Percentiles rank a stretch among this genome's conserved stretches.
Evolutionary conservation across 2,797 vertebrate species (phyloP).

Genomic region (Falco rusticolus): DNA sequence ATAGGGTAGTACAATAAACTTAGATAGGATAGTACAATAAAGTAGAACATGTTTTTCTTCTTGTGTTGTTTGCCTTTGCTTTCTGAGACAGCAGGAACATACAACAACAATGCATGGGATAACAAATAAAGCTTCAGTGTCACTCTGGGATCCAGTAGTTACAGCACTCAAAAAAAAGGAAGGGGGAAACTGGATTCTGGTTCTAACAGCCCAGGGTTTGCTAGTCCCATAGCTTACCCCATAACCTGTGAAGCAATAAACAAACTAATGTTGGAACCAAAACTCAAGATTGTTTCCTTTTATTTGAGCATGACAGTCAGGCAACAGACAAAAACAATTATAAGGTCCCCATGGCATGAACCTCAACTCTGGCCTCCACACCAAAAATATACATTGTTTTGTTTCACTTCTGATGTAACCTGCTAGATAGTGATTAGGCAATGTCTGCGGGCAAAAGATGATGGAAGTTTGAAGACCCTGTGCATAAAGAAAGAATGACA

Average conservation of each 20-base stretch:
- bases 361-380: not conserved
- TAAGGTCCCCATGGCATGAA: not conserved
- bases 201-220: not conserved
- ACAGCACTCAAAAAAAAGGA: not conserved
- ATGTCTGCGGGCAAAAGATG: not conserved
- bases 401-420: not conserved
- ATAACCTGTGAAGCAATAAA: not conserved
- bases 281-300: not conserved
- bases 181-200: not conserved
- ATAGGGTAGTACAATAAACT: not conserved
- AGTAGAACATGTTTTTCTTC: not conserved
- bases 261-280: not conserved
- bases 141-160: not conserved
- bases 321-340: not conserved
- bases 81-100: not conserved
- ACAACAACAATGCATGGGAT: not conserved
- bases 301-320: not conserved
- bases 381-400: not conserved
- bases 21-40: not conserved
- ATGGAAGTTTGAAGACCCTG: not conserved
- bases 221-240: accelerated
- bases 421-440: not conserved
- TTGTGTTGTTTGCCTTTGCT: not conserved
- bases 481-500: not conserved
- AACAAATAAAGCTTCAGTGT: not conserved